These are phyloP conservation scores for Cairina moschata DNA, from an alignment of 2,113 vertebrate genomes.

Conservation along the genomic window DNA sequence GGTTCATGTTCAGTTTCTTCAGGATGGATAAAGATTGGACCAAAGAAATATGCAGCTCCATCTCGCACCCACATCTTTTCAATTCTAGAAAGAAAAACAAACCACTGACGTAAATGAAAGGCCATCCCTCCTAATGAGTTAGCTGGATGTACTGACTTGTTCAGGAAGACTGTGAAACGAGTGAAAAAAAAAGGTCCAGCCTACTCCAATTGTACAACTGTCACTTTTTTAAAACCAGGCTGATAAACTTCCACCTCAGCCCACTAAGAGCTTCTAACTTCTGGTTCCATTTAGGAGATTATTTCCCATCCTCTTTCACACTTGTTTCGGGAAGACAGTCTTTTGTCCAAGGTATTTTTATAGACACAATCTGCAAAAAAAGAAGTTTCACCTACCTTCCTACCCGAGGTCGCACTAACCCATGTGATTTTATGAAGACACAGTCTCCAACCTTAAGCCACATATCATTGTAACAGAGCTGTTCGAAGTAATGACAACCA, in stretches of 20 bases:
- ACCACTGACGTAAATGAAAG: neutral
- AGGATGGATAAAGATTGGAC: conserved; percentile 98
- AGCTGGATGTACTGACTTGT: neutral
- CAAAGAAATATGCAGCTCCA: conserved; percentile 96
- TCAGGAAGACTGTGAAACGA: neutral
- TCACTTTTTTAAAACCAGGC: neutral
- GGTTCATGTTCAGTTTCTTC: conserved; percentile 98
- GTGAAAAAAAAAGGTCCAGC: neutral
- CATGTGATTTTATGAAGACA: conserved; percentile 95
- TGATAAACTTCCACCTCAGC: neutral
- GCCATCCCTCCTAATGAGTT: neutral
- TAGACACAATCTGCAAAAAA: neutral
- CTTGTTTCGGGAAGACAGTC: neutral
- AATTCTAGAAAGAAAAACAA: conserved; percentile 73
- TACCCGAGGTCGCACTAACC: conserved; percentile 92
- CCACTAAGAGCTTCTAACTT: neutral
- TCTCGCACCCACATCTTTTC: conserved; percentile 99
- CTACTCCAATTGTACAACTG: neutral
- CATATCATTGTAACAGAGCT: conserved; percentile 93
- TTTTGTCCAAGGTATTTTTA: neutral
- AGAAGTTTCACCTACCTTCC: conserved; percentile 83
- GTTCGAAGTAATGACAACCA: conserved; percentile 96
- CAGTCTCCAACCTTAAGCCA: conserved; percentile 98
- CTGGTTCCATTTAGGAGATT: neutral
- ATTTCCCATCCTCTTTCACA: neutral